phyloP scores from a whole-genome alignment of 2,888 invertebrate genomes.

The Dermolepida albohirtum region DNA sequence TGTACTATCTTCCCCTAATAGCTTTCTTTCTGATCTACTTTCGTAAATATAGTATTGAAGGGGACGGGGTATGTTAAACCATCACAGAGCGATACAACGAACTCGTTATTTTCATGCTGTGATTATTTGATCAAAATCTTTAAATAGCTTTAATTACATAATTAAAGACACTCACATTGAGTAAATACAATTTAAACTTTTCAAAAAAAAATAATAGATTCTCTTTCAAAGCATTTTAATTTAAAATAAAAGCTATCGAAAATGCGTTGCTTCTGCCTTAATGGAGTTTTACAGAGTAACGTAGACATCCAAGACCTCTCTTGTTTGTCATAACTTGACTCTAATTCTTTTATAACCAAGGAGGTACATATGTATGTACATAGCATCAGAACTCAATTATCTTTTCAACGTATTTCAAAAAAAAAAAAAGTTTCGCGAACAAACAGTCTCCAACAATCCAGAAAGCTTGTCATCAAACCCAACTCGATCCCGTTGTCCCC shows the following conservation, averaged over 20 bases:
- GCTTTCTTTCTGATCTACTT: too few relatives aligned
- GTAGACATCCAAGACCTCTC: background rate
- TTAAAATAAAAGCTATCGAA: background rate
- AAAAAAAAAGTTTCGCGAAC: conserved; percentile 6
- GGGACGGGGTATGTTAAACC: too few relatives aligned
- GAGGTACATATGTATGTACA: background rate
- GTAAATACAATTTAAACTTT: too few relatives aligned
- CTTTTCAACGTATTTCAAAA: background rate
- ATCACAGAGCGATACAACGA: too few relatives aligned
- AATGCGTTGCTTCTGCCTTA: background rate
- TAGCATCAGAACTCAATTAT: conserved; percentile 34
- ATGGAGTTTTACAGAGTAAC: background rate
- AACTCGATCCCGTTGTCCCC: conserved; percentile 14
- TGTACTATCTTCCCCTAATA: too few relatives aligned
- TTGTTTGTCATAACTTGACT: background rate
- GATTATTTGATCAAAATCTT: too few relatives aligned
- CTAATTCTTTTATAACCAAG: conserved; percentile 14
- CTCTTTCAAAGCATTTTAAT: background rate
- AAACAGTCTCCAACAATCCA: conserved; percentile 14
- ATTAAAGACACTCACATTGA: too few relatives aligned
- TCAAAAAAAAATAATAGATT: background rate
- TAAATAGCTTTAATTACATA: too few relatives aligned
- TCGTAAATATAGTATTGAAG: too few relatives aligned
- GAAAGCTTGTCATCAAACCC: conserved; percentile 23
- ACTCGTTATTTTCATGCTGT: too few relatives aligned